phyloP scores from a whole-genome alignment of 1,140 invertebrate species.

The Apocrypta bakeri region DNA sequence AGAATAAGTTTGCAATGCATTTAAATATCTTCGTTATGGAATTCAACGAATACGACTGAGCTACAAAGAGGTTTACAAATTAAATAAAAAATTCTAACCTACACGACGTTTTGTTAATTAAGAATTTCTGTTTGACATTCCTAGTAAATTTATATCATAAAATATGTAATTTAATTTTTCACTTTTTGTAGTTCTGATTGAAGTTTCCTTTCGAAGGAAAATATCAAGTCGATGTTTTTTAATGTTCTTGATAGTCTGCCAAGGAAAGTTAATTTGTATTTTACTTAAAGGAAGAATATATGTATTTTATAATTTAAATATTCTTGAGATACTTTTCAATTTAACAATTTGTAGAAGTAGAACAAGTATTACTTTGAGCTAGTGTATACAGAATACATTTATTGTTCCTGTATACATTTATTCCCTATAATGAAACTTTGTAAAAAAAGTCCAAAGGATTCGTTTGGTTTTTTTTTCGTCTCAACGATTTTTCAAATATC shows the following conservation, averaged over 20 bases:
- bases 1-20: conserved; percentile 8
- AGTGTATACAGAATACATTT: too few relatives aligned
- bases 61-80: neutral
- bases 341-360: too few relatives aligned
- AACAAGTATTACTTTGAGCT: too few relatives aligned
- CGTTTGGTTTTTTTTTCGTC: neutral
- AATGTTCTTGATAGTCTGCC: neutral
- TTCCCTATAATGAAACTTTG: neutral
- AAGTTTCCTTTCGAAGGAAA: neutral
- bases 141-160: too few relatives aligned
- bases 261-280: neutral
- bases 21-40: conserved; percentile 35
- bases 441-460: neutral
- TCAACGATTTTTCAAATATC: neutral
- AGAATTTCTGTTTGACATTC: too few relatives aligned
- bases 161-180: neutral
- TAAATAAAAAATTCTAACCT: too few relatives aligned
- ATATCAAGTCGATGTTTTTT: neutral
- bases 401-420: neutral
- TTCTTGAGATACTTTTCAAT: too few relatives aligned
- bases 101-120: too few relatives aligned
- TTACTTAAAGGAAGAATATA: neutral
- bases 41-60: neutral
- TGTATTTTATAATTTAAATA: too few relatives aligned
- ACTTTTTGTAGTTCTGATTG: too few relatives aligned